phyloP scores from a whole-genome alignment of 2,113 vertebrate species.

The Asarcornis scutulata region DNA sequence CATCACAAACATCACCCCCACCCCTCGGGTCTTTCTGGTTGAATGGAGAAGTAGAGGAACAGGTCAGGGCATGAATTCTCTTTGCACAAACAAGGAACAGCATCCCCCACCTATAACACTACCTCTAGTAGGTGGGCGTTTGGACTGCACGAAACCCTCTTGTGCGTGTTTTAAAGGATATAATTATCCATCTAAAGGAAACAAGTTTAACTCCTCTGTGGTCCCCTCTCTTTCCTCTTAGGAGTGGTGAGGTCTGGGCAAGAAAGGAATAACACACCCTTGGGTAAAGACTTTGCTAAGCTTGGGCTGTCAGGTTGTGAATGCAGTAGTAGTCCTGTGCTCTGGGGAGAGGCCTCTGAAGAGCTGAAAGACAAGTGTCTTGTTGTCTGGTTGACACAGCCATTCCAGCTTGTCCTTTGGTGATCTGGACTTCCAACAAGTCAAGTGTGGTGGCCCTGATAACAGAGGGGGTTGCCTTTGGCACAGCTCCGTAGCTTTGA shows the following conservation, averaged over 20 bases:
- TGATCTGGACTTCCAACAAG: background rate
- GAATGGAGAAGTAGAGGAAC: background rate
- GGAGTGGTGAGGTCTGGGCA: background rate
- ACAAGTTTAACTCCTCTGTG: background rate
- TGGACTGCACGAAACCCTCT: background rate
- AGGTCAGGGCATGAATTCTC: background rate
- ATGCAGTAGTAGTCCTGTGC: background rate
- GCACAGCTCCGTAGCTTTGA: background rate
- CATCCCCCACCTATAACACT: background rate
- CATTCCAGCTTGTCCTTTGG: background rate
- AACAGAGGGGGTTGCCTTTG: slow-evolving; percentile 21
- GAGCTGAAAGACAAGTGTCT: background rate
- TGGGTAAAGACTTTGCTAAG: background rate
- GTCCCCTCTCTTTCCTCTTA: background rate
- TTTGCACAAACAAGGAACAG: background rate
- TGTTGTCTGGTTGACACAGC: background rate
- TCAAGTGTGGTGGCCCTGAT: background rate
- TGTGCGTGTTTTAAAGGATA: background rate
- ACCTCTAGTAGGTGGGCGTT: background rate
- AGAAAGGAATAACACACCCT: background rate
- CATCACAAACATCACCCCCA: background rate
- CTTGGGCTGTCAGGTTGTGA: background rate
- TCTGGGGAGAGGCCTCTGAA: background rate
- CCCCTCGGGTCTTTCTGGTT: background rate
- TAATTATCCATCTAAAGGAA: background rate